These are phyloP conservation scores for Mesorhabditis belari DNA, from an alignment of 2,888 invertebrate species.

Conservation along the genomic window DNA sequence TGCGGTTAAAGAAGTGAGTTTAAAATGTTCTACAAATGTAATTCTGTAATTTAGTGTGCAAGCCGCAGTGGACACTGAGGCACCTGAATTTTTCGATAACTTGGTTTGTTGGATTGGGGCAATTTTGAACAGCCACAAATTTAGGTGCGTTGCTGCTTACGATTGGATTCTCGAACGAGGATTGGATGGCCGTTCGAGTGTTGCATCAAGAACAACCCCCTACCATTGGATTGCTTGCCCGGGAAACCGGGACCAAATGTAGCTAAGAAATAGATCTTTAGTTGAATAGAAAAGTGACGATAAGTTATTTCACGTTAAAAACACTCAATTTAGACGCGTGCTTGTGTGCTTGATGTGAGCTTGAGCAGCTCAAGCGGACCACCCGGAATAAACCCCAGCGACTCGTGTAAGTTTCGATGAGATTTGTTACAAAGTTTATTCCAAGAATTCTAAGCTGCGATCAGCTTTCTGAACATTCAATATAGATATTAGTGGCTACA, in stretches of 20 bases:
- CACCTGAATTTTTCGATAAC: conserved; percentile 13
- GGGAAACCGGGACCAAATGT: conserved; percentile 28
- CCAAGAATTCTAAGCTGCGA: too few relatives aligned
- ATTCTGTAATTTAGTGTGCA: conserved; percentile 10
- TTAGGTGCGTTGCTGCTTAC: conserved; percentile 27
- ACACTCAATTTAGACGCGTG: too few relatives aligned
- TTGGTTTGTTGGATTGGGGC: conserved; percentile 11
- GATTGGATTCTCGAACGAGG: conserved; percentile 26
- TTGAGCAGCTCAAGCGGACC: conserved; percentile 2
- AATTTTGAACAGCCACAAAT: background rate
- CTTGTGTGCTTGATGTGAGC: too few relatives aligned
- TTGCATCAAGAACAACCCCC: conserved; percentile 34
- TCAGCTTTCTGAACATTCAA: too few relatives aligned
- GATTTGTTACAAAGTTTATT: too few relatives aligned
- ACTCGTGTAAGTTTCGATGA: conserved; percentile 10
- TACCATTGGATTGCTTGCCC: conserved; percentile 23
- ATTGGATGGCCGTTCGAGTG: conserved; percentile 39
- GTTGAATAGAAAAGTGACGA: too few relatives aligned
- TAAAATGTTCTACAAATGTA: background rate
- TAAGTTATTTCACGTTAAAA: too few relatives aligned
- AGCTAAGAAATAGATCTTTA: too few relatives aligned
- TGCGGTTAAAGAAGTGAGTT: conserved; percentile 30
- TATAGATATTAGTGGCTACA: too few relatives aligned
- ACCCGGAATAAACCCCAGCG: conserved; percentile 4
- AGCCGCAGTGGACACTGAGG: conserved; percentile 9